These are phyloP conservation scores for Phlogophora meticulosa DNA, from an alignment of 2,888 invertebrate genomes.

Conservation along the genomic window DNA sequence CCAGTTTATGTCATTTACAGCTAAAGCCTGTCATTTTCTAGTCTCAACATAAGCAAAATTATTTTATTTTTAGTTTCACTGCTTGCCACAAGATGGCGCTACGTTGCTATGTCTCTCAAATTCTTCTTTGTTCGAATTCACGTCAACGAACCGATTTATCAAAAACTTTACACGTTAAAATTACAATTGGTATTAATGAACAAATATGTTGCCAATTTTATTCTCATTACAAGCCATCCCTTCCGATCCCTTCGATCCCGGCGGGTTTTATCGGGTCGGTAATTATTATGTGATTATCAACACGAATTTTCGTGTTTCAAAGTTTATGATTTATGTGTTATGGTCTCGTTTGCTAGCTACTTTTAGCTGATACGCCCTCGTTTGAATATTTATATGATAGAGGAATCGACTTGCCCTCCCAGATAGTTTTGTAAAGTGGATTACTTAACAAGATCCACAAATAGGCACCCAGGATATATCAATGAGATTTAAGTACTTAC, in stretches of 20 bases:
- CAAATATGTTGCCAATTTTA: slow-evolving; percentile 60
- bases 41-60: background rate
- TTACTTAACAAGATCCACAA: background rate
- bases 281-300: slow-evolving; percentile 88
- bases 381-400: slow-evolving; percentile 49
- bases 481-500: too few relatives aligned
- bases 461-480: background rate
- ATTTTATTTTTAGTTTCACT: slow-evolving; percentile 25
- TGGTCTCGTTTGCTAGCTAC: slow-evolving; percentile 66
- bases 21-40: slow-evolving; percentile 40
- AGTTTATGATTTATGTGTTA: slow-evolving; percentile 89
- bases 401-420: slow-evolving; percentile 47
- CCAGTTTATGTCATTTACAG: slow-evolving; percentile 64
- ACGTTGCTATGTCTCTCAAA: background rate
- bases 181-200: slow-evolving; percentile 45
- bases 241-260: slow-evolving; percentile 74
- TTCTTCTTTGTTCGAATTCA: slow-evolving; percentile 49
- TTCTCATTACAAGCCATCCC: slow-evolving; percentile 62
- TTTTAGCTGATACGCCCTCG: slow-evolving; percentile 52
- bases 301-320: slow-evolving; percentile 82
- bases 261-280: slow-evolving; percentile 76
- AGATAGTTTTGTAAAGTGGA: slow-evolving; percentile 24
- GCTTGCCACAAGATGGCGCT: slow-evolving; percentile 62
- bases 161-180: slow-evolving; percentile 38
- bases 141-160: slow-evolving; percentile 45